These are phyloP conservation scores for Trachelus iudaicus DNA, from an alignment of 2,888 invertebrate species.

Conservation along the genomic window DNA sequence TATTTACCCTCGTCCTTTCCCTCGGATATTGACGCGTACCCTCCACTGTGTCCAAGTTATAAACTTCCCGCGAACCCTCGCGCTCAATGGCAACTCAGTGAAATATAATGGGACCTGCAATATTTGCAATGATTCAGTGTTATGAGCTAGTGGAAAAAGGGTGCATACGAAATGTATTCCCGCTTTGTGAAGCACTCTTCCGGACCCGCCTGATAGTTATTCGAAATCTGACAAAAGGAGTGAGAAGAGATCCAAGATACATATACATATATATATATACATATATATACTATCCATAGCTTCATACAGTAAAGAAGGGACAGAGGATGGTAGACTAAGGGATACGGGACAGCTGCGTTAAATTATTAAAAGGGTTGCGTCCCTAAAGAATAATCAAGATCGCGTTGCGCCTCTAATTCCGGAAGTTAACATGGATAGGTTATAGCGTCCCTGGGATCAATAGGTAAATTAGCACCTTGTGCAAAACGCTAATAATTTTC, in stretches of 20 bases:
- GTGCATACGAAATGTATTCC: conserved; percentile 48
- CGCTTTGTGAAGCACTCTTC: background rate
- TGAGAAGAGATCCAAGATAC: background rate
- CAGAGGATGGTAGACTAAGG: no score
- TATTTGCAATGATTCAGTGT: conserved; percentile 31
- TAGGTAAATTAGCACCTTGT: no score
- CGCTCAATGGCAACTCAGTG: background rate
- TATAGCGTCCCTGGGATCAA: no score
- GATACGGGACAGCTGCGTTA: background rate
- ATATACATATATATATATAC: no score
- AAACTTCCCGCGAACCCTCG: no score
- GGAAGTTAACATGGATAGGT: no score
- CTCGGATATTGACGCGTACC: background rate
- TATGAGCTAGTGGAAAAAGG: conserved; percentile 22
- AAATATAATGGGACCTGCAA: conserved; percentile 18
- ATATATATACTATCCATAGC: no score
- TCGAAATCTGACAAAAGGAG: background rate
- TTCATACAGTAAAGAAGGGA: no score
- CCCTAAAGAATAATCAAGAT: background rate
- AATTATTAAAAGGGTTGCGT: background rate
- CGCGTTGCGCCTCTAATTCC: background rate
- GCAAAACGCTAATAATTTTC: no score
- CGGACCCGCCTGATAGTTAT: background rate
- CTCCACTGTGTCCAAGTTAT: no score
- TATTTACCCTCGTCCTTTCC: background rate